These are phyloP conservation scores for Sparus aurata DNA, from an alignment of 2,797 vertebrate species.

Conservation along the genomic window DNA sequence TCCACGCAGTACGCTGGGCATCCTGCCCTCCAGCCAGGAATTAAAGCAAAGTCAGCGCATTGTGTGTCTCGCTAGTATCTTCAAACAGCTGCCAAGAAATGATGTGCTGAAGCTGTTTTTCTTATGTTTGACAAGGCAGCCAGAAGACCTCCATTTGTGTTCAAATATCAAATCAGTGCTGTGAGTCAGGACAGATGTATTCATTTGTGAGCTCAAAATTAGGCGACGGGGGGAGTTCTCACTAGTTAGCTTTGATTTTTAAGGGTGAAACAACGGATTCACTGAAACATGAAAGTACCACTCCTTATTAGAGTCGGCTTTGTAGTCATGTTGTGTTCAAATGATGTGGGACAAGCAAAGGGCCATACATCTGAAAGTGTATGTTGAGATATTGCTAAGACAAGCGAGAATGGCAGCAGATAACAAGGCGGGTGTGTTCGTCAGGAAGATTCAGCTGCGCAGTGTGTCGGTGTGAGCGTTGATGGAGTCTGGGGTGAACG, in stretches of 20 bases:
- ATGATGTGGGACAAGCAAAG: neutral
- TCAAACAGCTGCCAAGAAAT: constrained; percentile 29
- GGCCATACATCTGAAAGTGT: neutral
- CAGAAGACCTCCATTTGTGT: constrained; percentile 12
- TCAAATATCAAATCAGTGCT: neutral
- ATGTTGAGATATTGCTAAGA: neutral
- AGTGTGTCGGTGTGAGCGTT: constrained; percentile 1
- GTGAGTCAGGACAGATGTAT: neutral
- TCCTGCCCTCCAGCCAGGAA: constrained; percentile 34
- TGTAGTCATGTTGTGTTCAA: neutral
- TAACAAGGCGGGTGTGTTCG: too few species aligned
- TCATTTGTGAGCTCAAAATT: constrained; percentile 10
- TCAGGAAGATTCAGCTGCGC: neutral
- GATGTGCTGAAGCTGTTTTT: constrained; percentile 28
- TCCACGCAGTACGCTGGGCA: constrained; percentile 17
- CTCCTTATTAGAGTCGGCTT: neutral
- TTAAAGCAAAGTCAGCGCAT: constrained; percentile 47
- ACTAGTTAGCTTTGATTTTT: neutral
- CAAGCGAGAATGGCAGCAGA: neutral
- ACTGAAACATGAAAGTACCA: neutral
- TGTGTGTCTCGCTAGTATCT: constrained; percentile 31
- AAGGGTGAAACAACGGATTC: neutral
- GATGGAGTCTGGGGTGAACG: neutral
- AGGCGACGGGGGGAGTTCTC: neutral
- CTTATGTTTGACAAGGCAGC: constrained; percentile 28